These are phyloP conservation scores for Caenorhabditis brenneri DNA, from an alignment of 1,140 invertebrate species.

Conservation along the genomic window DNA sequence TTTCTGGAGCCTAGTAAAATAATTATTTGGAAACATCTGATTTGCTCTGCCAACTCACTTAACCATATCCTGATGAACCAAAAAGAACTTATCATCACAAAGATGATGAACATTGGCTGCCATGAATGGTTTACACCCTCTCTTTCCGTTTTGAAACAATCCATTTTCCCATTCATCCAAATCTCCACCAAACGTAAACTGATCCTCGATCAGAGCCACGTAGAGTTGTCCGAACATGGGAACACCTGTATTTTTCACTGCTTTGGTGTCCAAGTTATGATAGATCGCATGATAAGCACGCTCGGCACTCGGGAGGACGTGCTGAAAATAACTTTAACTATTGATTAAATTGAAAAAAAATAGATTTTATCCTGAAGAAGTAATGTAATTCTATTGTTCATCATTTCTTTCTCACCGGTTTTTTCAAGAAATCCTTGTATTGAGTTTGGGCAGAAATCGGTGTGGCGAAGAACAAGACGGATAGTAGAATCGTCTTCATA, in stretches of 20 bases:
- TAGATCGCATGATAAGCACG: neutral
- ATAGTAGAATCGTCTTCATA: neutral
- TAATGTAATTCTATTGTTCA: neutral
- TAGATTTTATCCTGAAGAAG: no score
- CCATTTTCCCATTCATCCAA: neutral
- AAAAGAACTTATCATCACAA: neutral
- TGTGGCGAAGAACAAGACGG: neutral
- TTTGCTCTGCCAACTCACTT: neutral
- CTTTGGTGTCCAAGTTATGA: neutral
- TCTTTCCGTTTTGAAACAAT: neutral
- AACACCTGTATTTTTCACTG: neutral
- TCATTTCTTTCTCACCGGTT: neutral
- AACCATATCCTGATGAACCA: conserved; percentile 25
- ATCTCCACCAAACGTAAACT: conserved; percentile 21
- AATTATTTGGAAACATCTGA: neutral
- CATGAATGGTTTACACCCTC: conserved; percentile 14
- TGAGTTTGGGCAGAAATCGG: neutral
- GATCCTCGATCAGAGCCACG: conserved; percentile 20
- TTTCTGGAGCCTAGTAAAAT: neutral
- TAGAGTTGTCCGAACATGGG: neutral
- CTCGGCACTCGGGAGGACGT: conserved; percentile 4
- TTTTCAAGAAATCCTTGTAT: neutral
- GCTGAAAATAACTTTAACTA: no score
- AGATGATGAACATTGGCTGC: neutral
- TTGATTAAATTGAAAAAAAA: no score